Base-by-base conservation (phyloP, 2,113 vertebrate genomes). In the Forbesichthys papilliferus region DNA sequence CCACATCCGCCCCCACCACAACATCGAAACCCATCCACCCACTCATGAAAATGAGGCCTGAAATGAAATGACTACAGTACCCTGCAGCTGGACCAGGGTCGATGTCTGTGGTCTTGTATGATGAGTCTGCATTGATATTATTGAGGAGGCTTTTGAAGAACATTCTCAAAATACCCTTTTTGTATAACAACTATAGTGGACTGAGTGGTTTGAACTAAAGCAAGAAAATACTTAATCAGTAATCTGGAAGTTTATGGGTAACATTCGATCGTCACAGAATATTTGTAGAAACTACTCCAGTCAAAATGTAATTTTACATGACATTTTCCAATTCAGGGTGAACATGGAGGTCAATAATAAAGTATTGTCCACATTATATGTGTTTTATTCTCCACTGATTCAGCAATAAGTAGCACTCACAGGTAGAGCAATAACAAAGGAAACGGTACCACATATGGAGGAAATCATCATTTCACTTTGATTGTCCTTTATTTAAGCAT, bases 11-110 rank as follows among this genome's bases (percentile, higher is more conserved):
- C 58, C 11, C 58, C 33, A 36, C 27, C 42, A 12, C 62, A 47
- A 51, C 46, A 1, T 79, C 58, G 51, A 61, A 75, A 66, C 68
- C 20, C 14, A 58, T 61, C 64, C 16, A 61, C 77, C 71, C 68
- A 66, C 84, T 85, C 78, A 64, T 61, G 55, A 80, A 84, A 78
- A 84, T 77, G 18, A 79, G 56, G 75, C 79, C 70, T 46, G 48
- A 69, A 72, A 87, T 81, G 65, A 84, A 83, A 81, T 71, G 52
- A 76, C 79, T 63, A 75, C 27, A 27, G 27, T 27, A 27, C 79
- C 71, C 48, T 57, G 66, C 73, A 84, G 74, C 70, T 79, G 77
- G 69, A 77, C 54, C 4, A 16, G 49, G 54, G 57, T 67, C 64
- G 69, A 52, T 71, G 65, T 66, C 0, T 16, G 66, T 14, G 47